These are phyloP conservation scores for Polydrusus tereticollis DNA, from an alignment of 2,888 invertebrate species.

Conservation along the genomic window DNA sequence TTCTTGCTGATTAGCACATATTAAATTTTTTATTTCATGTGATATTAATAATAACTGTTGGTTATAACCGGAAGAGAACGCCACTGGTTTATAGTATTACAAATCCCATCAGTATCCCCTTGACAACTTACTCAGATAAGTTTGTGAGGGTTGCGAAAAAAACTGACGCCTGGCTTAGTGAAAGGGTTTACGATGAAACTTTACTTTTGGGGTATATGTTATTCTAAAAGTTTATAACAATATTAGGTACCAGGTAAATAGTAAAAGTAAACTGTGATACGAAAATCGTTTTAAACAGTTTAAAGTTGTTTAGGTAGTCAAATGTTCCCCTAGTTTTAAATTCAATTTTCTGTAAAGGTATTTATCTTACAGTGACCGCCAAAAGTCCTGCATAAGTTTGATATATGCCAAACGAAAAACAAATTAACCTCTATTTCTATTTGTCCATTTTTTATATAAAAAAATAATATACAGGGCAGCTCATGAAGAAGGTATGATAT, in stretches of 20 bases:
- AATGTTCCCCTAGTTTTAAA: conserved; percentile 2
- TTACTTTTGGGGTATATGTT: conserved; percentile 39
- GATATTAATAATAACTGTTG: not conserved
- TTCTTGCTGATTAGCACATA: too few relatives aligned
- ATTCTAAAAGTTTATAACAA: conserved; percentile 33
- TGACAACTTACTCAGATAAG: conserved; percentile 44
- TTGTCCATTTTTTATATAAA: too few relatives aligned
- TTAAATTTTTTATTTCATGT: too few relatives aligned
- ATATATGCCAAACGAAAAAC: too few relatives aligned
- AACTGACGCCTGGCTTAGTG: conserved; percentile 7
- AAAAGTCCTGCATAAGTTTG: too few relatives aligned
- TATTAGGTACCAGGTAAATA: conserved; percentile 38
- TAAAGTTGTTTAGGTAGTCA: conserved; percentile 3
- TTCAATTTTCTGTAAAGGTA: conserved; percentile 3
- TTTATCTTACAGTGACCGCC: not conserved
- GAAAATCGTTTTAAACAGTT: conserved; percentile 18
- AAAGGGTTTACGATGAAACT: conserved; percentile 40
- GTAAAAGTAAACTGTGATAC: conserved; percentile 16
- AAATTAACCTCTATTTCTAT: too few relatives aligned
- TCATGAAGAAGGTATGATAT: too few relatives aligned
- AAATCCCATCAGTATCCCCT: conserved; percentile 47
- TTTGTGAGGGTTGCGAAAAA: conserved; percentile 43
- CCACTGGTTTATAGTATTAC: conserved; percentile 27
- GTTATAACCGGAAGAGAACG: not conserved
- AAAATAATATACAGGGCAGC: too few relatives aligned